A percentile compares a stretch with the other conserved stretches of the same genome.
Evolutionary conservation across 2,888 invertebrate species (phyloP).

Genomic region (Entomobrya proxima): DNA sequence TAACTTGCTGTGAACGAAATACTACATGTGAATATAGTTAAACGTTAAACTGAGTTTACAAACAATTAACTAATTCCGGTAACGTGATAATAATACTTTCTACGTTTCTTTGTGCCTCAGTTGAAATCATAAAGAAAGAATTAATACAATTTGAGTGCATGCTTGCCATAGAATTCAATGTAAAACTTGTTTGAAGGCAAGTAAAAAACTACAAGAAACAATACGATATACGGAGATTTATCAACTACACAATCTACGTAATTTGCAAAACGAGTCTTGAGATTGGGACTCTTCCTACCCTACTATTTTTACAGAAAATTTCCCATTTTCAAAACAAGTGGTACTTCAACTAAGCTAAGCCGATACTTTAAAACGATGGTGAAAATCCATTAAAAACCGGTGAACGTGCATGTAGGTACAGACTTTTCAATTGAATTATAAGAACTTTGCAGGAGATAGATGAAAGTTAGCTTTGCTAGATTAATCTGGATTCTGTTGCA

Average conservation of each 20-base stretch:
- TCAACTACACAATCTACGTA: no score
- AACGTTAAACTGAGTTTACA: neutral
- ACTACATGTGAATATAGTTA: conserved; percentile 15
- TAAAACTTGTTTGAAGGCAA: conserved; percentile 54
- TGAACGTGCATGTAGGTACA: conserved; percentile 4
- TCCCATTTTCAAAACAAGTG: no score
- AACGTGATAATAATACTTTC: conserved; percentile 53
- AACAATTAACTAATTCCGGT: conserved; percentile 37
- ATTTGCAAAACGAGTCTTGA: no score
- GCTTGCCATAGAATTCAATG: neutral
- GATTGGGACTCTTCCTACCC: no score
- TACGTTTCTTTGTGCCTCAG: conserved; percentile 33
- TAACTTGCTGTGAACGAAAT: conserved; percentile 21
- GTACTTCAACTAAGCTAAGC: neutral
- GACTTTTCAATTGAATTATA: neutral
- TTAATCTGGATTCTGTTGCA: neutral
- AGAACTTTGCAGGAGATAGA: neutral
- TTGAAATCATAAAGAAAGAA: conserved; percentile 18
- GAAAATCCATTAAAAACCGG: neutral
- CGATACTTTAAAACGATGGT: neutral
- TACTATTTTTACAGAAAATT: no score
- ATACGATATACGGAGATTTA: no score
- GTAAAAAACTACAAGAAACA: no score
- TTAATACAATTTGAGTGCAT: conserved; percentile 20
- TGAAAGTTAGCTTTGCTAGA: neutral